Percentiles rank a stretch among this genome's conserved stretches.
These are phyloP conservation scores for Acinonyx jubatus DNA, from an alignment of 2,113 vertebrate genomes.

Conservation along the genomic window DNA sequence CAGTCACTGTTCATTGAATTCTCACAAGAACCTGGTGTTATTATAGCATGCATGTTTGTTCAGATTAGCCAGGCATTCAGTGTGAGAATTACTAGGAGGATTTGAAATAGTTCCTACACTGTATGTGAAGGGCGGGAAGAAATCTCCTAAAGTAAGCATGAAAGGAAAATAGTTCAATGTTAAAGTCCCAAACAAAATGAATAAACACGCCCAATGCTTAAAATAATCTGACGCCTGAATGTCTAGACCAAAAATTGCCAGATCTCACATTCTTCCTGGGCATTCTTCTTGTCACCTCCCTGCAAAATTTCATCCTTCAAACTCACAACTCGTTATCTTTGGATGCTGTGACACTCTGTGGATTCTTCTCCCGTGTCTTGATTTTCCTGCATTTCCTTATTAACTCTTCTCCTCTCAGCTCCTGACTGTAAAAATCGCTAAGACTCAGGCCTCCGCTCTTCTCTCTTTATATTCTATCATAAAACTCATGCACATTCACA, in stretches of 20 bases:
- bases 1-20: background rate
- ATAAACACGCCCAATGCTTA: background rate
- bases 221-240: slow-evolving; percentile 52
- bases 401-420: background rate
- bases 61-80: background rate
- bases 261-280: background rate
- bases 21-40: background rate
- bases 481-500: background rate
- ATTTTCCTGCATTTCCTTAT: background rate
- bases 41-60: background rate
- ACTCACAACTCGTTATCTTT: background rate
- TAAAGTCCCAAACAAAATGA: slow-evolving; percentile 38
- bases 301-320: slow-evolving; percentile 30
- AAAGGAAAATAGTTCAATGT: slow-evolving; percentile 27
- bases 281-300: slow-evolving; percentile 36
- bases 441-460: background rate
- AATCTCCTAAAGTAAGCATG: slow-evolving; percentile 35
- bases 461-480: background rate
- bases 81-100: background rate
- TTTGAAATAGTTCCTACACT: background rate
- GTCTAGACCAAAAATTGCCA: slow-evolving; percentile 43
- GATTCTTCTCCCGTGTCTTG: background rate
- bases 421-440: background rate
- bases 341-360: background rate
- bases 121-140: background rate